These are phyloP conservation scores for Chloroceryle aenea DNA, from an alignment of 2,113 vertebrate species.

Conservation along the genomic window DNA sequence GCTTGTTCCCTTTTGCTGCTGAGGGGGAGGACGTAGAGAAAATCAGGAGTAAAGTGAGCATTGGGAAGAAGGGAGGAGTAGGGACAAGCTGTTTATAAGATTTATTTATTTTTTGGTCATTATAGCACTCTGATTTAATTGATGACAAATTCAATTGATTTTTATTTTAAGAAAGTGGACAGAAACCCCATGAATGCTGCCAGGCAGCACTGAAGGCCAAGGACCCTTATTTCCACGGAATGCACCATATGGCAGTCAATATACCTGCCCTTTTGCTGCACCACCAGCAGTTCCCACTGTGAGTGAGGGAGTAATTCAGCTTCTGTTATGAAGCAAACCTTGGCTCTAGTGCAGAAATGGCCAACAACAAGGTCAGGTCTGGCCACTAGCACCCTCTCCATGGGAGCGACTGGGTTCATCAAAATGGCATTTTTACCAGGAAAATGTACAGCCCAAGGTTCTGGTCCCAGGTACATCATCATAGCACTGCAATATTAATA, in stretches of 20 bases:
- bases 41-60: background rate
- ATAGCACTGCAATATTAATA: background rate
- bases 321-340: background rate
- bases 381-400: background rate
- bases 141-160: background rate
- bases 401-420: background rate
- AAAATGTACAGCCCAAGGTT: background rate
- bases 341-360: background rate
- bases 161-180: background rate
- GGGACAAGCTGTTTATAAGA: background rate
- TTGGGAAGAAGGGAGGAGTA: background rate
- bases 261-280: background rate
- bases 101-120: background rate
- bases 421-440: background rate
- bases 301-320: background rate
- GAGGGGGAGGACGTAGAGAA: background rate
- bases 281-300: background rate
- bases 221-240: background rate
- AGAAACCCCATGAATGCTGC: background rate
- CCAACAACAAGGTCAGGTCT: background rate
- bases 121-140: background rate
- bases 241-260: background rate
- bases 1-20: background rate
- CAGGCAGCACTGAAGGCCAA: background rate
- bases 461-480: background rate